Percentiles rank a stretch among this genome's conserved stretches.
phyloP scores from a whole-genome alignment of 1,140 invertebrate genomes.

The Phymorhynchus buccinoides region DNA sequence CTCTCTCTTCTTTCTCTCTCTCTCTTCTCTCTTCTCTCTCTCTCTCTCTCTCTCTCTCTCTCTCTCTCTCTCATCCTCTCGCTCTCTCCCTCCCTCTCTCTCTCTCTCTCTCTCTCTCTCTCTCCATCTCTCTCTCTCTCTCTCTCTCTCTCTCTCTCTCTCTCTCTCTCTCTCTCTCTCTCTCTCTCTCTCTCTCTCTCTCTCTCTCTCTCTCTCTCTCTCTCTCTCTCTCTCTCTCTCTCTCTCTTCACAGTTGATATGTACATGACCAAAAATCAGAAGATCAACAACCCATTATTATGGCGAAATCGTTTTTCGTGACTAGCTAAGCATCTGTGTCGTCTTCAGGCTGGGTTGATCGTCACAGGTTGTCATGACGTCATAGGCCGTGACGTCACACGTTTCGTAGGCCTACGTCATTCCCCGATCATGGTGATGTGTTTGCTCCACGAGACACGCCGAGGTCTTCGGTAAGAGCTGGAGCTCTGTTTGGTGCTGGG shows the following conservation, averaged over 20 bases:
- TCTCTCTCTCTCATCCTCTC: no score
- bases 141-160: neutral
- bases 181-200: conserved; percentile 29
- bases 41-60: no score
- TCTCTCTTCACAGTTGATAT: no score
- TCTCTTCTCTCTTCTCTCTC: no score
- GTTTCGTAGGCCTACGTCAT: neutral
- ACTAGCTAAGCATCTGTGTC: neutral
- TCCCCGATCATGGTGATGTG: neutral
- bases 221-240: conserved; percentile 17
- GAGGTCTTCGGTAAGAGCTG: neutral
- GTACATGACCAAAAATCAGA: no score
- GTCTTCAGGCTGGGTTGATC: neutral
- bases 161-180: neutral
- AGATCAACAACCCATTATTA: neutral
- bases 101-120: no score
- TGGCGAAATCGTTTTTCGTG: neutral
- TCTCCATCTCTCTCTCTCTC: neutral
- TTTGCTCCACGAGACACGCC: neutral
- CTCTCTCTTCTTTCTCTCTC: no score
- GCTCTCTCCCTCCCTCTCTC: no score
- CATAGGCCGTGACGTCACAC: neutral
- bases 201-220: conserved; percentile 29
- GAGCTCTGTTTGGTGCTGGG: conserved; percentile 8
- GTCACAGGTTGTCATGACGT: no score